A percentile compares a stretch with the other conserved stretches of the same genome.
phyloP scores from a whole-genome alignment of 2,113 vertebrate species.

The Clinocottus analis region DNA sequence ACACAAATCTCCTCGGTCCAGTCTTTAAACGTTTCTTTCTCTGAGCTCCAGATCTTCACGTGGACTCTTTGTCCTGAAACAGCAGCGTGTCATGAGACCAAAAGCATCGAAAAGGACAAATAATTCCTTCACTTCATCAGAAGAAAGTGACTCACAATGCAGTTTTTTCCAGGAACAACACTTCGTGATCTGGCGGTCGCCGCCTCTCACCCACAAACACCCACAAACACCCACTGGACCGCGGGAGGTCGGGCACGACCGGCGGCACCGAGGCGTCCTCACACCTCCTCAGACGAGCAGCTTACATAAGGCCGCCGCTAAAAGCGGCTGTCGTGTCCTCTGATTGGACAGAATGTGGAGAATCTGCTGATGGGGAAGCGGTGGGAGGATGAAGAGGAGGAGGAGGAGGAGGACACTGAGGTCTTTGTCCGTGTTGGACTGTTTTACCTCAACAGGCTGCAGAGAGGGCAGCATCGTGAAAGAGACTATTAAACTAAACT shows the following conservation, averaged over 20 bases:
- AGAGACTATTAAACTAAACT: background rate
- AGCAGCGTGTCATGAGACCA: background rate
- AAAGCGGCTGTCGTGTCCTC: constrained; percentile 15
- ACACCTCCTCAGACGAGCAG: constrained; percentile 64
- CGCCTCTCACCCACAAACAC: constrained; percentile 40
- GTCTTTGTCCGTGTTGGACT: constrained; percentile 20
- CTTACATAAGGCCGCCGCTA: constrained; percentile 47
- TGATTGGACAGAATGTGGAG: constrained; percentile 40
- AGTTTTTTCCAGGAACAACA: background rate
- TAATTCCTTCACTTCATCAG: background rate
- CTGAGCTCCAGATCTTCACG: no score
- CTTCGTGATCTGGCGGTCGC: background rate
- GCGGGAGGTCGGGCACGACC: constrained; percentile 12
- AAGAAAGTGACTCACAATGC: background rate
- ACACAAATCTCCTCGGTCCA: no score
- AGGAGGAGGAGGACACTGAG: constrained; percentile 34
- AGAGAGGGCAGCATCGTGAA: background rate
- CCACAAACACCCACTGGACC: constrained; percentile 48
- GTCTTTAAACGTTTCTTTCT: no score
- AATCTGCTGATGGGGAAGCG: constrained; percentile 15
- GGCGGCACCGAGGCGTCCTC: constrained; percentile 46
- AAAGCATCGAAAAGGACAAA: background rate
- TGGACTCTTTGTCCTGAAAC: no score
- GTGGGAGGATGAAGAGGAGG: constrained; percentile 6
- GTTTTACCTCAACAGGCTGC: constrained; percentile 14